Evolutionary conservation across 2,797 vertebrate genomes (phyloP).

Genomic region (Astyanax mexicanus): DNA sequence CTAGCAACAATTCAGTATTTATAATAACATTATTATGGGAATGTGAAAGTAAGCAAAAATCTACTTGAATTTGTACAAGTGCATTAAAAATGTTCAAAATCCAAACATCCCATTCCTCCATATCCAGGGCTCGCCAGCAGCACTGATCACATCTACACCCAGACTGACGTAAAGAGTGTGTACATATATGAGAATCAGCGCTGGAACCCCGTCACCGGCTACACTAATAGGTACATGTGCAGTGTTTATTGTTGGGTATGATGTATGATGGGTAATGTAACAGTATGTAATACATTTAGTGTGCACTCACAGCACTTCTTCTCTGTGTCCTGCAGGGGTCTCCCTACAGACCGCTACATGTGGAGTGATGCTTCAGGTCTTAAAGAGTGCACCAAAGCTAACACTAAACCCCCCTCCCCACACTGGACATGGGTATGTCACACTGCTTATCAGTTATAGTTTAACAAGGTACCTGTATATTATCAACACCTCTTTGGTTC

Average conservation of each 20-base stretch:
- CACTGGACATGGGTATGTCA: slow-evolving; percentile 94
- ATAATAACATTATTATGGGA: too few relatives aligned
- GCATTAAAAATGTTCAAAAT: too few relatives aligned
- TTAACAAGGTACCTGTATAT: not conserved
- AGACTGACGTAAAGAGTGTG: slow-evolving; percentile 91
- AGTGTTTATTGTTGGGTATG: not conserved
- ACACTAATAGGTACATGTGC: slow-evolving; percentile 86
- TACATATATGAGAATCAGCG: slow-evolving; percentile 98
- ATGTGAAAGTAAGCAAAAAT: too few relatives aligned
- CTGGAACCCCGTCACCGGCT: slow-evolving; percentile 96
- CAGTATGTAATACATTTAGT: not conserved
- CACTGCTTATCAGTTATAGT: not conserved
- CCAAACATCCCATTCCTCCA: not conserved
- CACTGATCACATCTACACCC: slow-evolving; percentile 87
- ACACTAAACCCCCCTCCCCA: slow-evolving; percentile 90
- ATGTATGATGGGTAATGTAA: not conserved
- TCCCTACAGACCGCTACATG: slow-evolving; percentile 97
- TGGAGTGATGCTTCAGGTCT: slow-evolving; percentile 95
- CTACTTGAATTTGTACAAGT: too few relatives aligned
- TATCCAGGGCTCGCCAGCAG: slow-evolving; percentile 85
- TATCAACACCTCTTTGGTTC: not conserved
- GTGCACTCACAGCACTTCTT: not conserved
- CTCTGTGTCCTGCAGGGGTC: slow-evolving; percentile 80
- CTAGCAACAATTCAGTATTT: too few relatives aligned
- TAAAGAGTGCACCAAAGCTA: slow-evolving; percentile 91